Evolutionary conservation across 2,797 vertebrate species (phyloP).

Genomic region (Pitangus sulphuratus): DNA sequence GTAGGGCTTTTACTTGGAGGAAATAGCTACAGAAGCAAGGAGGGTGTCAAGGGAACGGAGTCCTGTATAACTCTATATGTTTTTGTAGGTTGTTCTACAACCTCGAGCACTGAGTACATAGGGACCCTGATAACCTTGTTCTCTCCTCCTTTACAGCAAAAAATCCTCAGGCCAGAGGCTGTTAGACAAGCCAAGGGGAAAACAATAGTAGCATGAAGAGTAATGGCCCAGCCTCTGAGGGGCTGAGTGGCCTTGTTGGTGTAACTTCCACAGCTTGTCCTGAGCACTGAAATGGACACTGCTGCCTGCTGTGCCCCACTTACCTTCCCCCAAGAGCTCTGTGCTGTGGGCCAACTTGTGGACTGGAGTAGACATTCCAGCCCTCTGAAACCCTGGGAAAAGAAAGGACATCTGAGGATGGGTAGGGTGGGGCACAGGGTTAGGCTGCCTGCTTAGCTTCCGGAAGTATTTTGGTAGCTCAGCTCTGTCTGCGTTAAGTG

Average conservation of each 20-base stretch:
- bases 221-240: background rate
- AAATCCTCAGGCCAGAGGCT: background rate
- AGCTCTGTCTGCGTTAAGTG: background rate
- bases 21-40: background rate
- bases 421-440: background rate
- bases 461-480: background rate
- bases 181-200: background rate
- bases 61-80: background rate
- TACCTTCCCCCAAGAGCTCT: background rate
- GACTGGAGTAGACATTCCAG: background rate
- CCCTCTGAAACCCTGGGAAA: background rate
- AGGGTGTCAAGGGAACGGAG: background rate
- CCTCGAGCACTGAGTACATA: background rate
- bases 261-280: background rate
- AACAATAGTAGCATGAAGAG: background rate
- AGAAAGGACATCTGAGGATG: background rate
- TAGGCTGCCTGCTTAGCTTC: background rate
- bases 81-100: constrained; percentile 34
- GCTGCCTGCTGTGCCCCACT: background rate
- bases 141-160: background rate
- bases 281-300: background rate
- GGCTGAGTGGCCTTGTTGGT: background rate
- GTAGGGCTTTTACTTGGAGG: background rate
- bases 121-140: background rate
- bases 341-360: background rate